These are phyloP conservation scores for Artibeus jamaicensis DNA, from an alignment of 2,797 vertebrate genomes.

Conservation along the genomic window DNA sequence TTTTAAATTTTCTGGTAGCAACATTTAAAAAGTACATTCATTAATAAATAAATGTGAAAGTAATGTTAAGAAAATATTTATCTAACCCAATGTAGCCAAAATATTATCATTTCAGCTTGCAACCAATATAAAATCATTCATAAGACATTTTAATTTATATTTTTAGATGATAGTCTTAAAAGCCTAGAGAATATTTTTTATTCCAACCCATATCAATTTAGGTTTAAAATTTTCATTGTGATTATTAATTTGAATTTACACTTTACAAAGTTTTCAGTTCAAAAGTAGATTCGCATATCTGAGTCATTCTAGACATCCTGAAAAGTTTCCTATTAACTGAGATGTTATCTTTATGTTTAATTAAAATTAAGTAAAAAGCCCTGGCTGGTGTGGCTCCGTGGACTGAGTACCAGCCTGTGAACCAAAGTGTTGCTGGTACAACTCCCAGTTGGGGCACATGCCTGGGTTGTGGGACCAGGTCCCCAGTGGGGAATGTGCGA, in stretches of 20 bases:
- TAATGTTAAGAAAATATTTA: neutral
- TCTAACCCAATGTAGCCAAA: neutral
- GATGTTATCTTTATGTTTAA: neutral
- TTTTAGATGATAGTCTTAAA: neutral
- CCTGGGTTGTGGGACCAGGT: no score
- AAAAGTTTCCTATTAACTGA: neutral
- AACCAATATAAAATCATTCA: neutral
- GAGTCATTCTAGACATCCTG: neutral
- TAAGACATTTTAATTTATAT: neutral
- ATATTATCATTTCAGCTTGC: neutral
- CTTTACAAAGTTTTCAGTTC: neutral
- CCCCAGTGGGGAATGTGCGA: fast-evolving
- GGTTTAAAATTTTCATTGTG: neutral
- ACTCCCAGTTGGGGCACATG: no score
- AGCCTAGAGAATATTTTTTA: neutral
- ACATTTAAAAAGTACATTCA: neutral
- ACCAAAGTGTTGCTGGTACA: no score
- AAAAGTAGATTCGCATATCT: neutral
- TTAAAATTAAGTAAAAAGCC: neutral
- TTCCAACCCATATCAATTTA: neutral
- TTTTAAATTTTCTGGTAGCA: neutral
- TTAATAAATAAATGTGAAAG: neutral
- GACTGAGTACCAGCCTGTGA: no score
- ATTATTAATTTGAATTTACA: neutral
- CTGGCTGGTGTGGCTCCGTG: no score